phyloP scores from a whole-genome alignment of 2,113 vertebrate genomes.

The Noctilio leporinus region DNA sequence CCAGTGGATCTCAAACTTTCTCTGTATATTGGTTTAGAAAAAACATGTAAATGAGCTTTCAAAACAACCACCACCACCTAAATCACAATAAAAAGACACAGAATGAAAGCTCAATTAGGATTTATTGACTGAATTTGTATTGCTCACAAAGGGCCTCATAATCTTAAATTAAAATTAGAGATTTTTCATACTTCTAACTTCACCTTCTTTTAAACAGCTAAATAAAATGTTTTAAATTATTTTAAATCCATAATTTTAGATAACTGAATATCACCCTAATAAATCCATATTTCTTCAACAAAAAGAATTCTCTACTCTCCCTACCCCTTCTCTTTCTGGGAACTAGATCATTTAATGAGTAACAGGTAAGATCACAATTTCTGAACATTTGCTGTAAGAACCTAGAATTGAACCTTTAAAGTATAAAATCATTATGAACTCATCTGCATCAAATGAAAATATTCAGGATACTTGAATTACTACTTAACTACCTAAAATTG shows the following conservation, averaged over 20 bases:
- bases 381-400: background rate
- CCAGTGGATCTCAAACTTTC: background rate
- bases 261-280: background rate
- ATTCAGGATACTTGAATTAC: conserved; percentile 1
- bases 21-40: background rate
- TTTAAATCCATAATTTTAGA: conserved; percentile 5
- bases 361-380: background rate
- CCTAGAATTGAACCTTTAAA: background rate
- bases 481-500: background rate
- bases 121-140: background rate
- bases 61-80: background rate
- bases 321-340: background rate
- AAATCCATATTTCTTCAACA: background rate
- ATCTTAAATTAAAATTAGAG: conserved; percentile 1
- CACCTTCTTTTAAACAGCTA: background rate
- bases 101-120: background rate
- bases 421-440: background rate
- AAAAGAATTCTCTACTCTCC: background rate
- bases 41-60: background rate
- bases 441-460: background rate
- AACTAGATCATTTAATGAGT: background rate
- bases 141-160: background rate
- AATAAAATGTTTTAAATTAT: background rate
- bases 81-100: background rate
- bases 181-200: background rate